Conservation (phyloP, 2,888 invertebrate genomes). For the Pterobdella sp. region DNA sequence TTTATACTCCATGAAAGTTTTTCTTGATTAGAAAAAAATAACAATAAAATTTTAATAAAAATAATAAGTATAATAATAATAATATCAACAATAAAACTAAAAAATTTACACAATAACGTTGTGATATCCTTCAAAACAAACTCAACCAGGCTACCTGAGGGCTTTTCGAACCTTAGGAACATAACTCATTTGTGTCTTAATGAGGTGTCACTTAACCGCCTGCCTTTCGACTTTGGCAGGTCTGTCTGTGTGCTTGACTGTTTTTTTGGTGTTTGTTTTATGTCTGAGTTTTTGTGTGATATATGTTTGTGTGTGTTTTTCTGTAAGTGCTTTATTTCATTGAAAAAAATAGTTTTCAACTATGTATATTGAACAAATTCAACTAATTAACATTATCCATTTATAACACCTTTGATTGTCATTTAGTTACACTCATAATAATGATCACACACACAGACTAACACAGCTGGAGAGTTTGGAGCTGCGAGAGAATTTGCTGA, state of each 20-base stretch:
- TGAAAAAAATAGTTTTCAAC: no score
- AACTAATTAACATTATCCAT: no score
- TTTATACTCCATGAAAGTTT: not conserved
- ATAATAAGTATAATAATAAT: not conserved
- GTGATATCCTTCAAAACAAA: no score
- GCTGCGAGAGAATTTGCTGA: slow-evolving; percentile 89
- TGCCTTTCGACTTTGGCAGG: slow-evolving; percentile 93
- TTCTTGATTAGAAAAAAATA: not conserved
- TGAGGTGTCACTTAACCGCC: slow-evolving; percentile 88
- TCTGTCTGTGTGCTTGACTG: slow-evolving; percentile 51
- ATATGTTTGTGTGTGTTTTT: not conserved
- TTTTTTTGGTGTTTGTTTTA: not conserved
- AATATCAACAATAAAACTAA: not conserved
- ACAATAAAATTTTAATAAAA: not conserved
- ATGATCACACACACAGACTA: slow-evolving; percentile 54
- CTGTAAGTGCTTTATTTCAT: not conserved
- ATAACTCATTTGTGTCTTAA: slow-evolving; percentile 89
- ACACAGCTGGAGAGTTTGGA: slow-evolving; percentile 87
- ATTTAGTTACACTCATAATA: no score
- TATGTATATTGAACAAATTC: no score
- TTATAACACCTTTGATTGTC: no score
- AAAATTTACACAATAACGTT: no score
- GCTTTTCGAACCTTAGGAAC: slow-evolving; percentile 86
- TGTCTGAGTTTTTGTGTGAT: not conserved
- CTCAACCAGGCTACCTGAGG: slow-evolving; percentile 71